Evolutionary conservation across 2,888 invertebrate species (phyloP), one percentile per base, ranked within the genome.

Genomic region (Caenorhabditis sp.): DNA sequence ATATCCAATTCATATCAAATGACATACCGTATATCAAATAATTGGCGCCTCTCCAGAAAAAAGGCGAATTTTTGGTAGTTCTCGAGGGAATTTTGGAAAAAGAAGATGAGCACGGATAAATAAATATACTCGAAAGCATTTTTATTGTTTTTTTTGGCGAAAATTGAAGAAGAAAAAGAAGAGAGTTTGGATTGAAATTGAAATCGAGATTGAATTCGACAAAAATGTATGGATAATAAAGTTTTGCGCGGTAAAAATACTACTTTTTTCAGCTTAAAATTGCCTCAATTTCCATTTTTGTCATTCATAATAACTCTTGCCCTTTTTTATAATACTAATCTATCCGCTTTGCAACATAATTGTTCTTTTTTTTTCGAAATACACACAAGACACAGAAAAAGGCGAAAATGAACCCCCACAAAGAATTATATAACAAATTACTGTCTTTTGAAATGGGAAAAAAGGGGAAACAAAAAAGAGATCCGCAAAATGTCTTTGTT

Each of bases 1-100:
- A 43, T 43, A 43, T 43, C 43, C 43, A 43, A 43, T 43, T 43
- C 43, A 43, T 43, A 43, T 43, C 43, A 43, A 43, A 43, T 43
- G 43, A 43, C 43, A 43, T 43, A 43, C 43, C 43, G 43, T 43
- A 43, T 43, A 43, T 43, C 43, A 43, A 43, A 43, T 43, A 43
- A 43, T 43, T 43, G 43, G 43, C 43, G 43, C 43, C 43, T 43
- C 17, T 43, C 17, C 17, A 43, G 43, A 43, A 17, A 36, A 36
- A 36, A 36, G 36, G 36, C 5, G 36, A 10, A 12, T 43, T 17
- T 17, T 17, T 43, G 43, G 43, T 43, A 43, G 43, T 43, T 43
- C 43, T 43, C 43, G 17, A 17, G 43, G 43, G 43, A 43, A 43
- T 43, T 43, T 43, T 14, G 5, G 31, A 17, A 43, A 14, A 43